Evolutionary conservation across 35 echinoderm and acorn worm species (phyloP), one percentile per base, ranked within the genome.

Genomic region (Apostichopus parvimensis): DNA sequence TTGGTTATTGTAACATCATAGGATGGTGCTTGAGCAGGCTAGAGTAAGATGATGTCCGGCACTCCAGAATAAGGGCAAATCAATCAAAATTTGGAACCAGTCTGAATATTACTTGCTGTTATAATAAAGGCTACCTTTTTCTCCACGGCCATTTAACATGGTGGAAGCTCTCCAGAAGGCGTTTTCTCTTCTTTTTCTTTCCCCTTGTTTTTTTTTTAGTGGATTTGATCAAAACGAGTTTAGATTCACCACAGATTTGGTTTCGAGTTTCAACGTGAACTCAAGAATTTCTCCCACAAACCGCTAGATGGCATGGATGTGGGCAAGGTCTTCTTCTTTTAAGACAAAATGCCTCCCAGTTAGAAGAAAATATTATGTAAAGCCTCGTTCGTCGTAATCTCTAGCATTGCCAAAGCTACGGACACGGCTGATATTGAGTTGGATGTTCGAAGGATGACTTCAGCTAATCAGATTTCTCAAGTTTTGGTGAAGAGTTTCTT

Each of bases 1-100:
- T 56, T 54, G 81, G 54, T 59, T 84, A 59, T 84, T 84, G 81
- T 84, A 84, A 59, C 81, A 25, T 84, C 57, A 84, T 56, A 58
- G 54, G 55, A 84, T 58, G 81, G 81, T 84, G 58, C 81, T 84
- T 84, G 81, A 84, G 17, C 81, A 84, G 54, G 81, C n/a, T 84
- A 55, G 81, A 59, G 17, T 20, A 84, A 84, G 81, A 56, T 58
- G 53, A 84, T 84, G 81, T 84, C 55, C 7, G 56, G 1, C 81
- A 58, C 81, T 59, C 54, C 81, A 84, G n/a, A 84, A 84, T 60
- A 84, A 59, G 81, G 15, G 58, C 81, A 84, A 58, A 84, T 84
- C 81, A 84, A 84, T 84, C 54, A 58, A 58, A 20, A 18, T n/a
- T 75, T 75, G 71, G 71, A 75, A 75, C 20, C 71, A 75, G 71